These are phyloP conservation scores for Entosphenus tridentatus DNA, from an alignment of 2,113 vertebrate genomes.

Conservation along the genomic window DNA sequence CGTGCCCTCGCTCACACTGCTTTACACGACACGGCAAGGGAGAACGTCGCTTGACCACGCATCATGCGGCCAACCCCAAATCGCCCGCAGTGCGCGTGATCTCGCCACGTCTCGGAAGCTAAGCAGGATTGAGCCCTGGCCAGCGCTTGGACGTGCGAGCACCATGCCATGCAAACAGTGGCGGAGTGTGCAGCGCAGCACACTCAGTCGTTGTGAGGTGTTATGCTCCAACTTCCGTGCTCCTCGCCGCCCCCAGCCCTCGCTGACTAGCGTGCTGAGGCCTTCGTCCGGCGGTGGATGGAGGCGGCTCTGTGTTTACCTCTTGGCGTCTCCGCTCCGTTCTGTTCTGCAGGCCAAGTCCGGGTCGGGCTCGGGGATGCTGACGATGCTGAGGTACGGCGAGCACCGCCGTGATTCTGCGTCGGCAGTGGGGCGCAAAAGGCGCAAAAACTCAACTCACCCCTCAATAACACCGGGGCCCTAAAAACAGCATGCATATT, in stretches of 20 bases:
- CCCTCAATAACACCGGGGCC: too few species aligned
- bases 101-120: not conserved
- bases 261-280: too few species aligned
- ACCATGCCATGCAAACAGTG: not conserved
- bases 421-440: too few species aligned
- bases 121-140: not conserved
- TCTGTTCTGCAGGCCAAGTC: conserved; percentile 50
- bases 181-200: not conserved
- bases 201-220: not conserved
- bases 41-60: too few species aligned
- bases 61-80: not conserved
- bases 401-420: too few species aligned
- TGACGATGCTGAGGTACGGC: conserved; percentile 49
- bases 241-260: not conserved
- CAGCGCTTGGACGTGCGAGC: too few species aligned
- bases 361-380: conserved; percentile 30
- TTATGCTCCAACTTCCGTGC: not conserved
- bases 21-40: too few species aligned
- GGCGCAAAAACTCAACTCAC: too few species aligned
- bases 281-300: too few species aligned
- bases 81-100: too few species aligned
- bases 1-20: too few species aligned
- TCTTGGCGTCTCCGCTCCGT: conserved; percentile 1
- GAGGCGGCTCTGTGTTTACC: not conserved
- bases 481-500: too few species aligned